These are phyloP conservation scores for Oryzias curvinotus DNA, from an alignment of 2,113 vertebrate species.

Conservation along the genomic window DNA sequence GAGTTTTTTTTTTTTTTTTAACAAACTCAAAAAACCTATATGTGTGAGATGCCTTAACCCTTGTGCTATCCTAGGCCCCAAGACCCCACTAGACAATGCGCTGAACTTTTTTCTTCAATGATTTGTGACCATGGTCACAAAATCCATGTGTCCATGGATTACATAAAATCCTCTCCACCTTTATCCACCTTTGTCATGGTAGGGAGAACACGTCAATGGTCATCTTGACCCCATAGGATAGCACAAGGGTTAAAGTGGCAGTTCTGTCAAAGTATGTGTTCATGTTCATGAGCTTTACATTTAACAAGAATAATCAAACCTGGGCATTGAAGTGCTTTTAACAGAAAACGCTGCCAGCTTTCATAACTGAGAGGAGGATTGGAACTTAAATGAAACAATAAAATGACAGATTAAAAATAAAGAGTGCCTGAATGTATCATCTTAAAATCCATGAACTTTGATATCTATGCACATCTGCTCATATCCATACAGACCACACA, in stretches of 20 bases:
- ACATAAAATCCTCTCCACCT: too few relatives aligned
- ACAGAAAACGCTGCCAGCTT: background rate
- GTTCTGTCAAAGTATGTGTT: slow-evolving; percentile 43
- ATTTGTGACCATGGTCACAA: too few relatives aligned
- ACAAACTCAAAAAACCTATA: slow-evolving; percentile 51
- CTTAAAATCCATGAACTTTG: slow-evolving; percentile 14
- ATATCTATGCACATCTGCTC: slow-evolving; percentile 24
- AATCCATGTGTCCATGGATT: too few relatives aligned
- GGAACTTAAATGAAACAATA: background rate
- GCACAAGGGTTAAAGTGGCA: too few relatives aligned
- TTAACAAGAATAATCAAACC: slow-evolving; percentile 19
- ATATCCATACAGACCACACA: slow-evolving; percentile 62
- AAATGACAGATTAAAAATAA: background rate
- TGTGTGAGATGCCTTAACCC: slow-evolving; percentile 16
- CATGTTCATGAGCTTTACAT: slow-evolving; percentile 30
- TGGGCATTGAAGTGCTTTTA: slow-evolving; percentile 2
- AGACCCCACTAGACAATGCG: too few relatives aligned
- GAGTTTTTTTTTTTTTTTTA: slow-evolving; percentile 39
- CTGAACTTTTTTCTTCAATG: too few relatives aligned
- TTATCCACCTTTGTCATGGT: too few relatives aligned
- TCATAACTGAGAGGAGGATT: background rate
- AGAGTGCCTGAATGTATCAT: slow-evolving; percentile 5
- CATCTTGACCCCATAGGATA: too few relatives aligned
- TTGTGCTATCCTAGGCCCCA: too few relatives aligned
- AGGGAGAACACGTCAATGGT: too few relatives aligned